A percentile compares a stretch with the other conserved stretches of the same genome.
These are phyloP conservation scores for Drosophila miranda DNA, from an alignment of 1,140 invertebrate genomes.

Conservation along the genomic window DNA sequence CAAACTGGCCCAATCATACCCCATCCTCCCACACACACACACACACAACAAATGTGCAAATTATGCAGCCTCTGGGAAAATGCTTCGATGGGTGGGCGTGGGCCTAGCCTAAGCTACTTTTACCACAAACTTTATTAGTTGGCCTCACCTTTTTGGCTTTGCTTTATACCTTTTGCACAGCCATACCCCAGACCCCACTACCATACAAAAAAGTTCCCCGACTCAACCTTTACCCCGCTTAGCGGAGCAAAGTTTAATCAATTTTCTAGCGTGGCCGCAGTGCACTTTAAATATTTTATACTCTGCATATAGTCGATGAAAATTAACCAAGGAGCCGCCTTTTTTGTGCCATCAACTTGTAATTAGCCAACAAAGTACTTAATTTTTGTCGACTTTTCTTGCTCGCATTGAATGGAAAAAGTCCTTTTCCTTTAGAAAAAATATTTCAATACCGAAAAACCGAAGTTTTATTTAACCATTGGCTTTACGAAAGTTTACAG, in stretches of 20 bases:
- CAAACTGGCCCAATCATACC: slow-evolving; percentile 2
- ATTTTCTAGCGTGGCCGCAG: slow-evolving; percentile 45
- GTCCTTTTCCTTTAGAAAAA: too few species aligned
- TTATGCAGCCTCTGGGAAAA: slow-evolving; percentile 51
- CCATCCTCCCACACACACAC: slow-evolving; percentile 7
- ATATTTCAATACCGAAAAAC: not conserved
- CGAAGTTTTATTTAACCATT: not conserved
- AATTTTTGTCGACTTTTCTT: slow-evolving; percentile 13
- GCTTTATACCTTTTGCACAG: slow-evolving; percentile 39
- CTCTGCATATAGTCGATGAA: slow-evolving; percentile 21
- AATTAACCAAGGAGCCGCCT: slow-evolving; percentile 9
- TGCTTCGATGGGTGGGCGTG: slow-evolving; percentile 49
- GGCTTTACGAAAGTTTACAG: slow-evolving; percentile 2
- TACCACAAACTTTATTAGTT: slow-evolving; percentile 68
- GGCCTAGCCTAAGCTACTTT: slow-evolving; percentile 67
- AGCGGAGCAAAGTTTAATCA: slow-evolving; percentile 59
- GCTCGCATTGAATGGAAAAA: too few species aligned
- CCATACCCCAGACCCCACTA: not conserved
- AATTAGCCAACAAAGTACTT: slow-evolving; percentile 53
- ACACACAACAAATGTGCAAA: slow-evolving; percentile 67
- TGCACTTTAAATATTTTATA: slow-evolving; percentile 68
- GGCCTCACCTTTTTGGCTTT: slow-evolving; percentile 70
- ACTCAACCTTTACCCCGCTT: slow-evolving; percentile 24
- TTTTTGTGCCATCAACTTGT: slow-evolving; percentile 16
- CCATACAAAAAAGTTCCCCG: slow-evolving; percentile 22